Evolutionary conservation across 2,113 vertebrate species (phyloP), one percentile per base, ranked within the genome.

Genomic region (Pelvicachromis taeniatus): DNA sequence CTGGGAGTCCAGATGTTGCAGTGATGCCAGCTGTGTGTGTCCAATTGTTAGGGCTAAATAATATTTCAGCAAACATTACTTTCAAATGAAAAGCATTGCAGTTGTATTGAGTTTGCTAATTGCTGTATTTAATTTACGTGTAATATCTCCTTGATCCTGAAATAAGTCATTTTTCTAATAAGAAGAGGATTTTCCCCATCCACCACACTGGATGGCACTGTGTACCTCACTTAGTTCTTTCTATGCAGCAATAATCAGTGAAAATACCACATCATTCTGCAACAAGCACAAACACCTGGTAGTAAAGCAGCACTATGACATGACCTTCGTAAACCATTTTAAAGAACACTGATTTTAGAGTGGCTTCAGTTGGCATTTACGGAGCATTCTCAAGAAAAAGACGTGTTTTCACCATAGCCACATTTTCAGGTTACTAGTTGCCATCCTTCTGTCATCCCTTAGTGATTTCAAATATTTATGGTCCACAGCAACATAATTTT

Each of bases 141-240:
- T 26, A 75, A 31, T 50, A 75, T 50, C 45, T 75, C 26, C 3
- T 75, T 48, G 42, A 73, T 73, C 42, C 68, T 2, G 68, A 29
- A 19, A 73, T 48, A 73, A 73, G 23, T 29, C 40, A 3, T 29
- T 48, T 29, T 68, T 68, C 63, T 42, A 73, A 48, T 48, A 29
- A 21, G 38, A 13, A 75, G 8, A 65, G 9, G 21, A 33, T 50
- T 61, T 80, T 65, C 65, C 35, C 35, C 12, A 10, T 78, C 78
- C 4, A 50, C 14, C 35, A 73, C 93, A 89, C 87, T 86, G 21
- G 92, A 80, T 88, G 94, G 93, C 92, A 91, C 58, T 93, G 83
- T 92, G 23, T 26, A 38, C 65, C 77, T 78, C 9, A 73, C 6
- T 63, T 17, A 78, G 4, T 31, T 38, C 35, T 9, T n/a, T 48